Evolutionary conservation across 1,140 invertebrate species (phyloP), one percentile per base, ranked within the genome.

Genomic region (Diorhabda sublineata): DNA sequence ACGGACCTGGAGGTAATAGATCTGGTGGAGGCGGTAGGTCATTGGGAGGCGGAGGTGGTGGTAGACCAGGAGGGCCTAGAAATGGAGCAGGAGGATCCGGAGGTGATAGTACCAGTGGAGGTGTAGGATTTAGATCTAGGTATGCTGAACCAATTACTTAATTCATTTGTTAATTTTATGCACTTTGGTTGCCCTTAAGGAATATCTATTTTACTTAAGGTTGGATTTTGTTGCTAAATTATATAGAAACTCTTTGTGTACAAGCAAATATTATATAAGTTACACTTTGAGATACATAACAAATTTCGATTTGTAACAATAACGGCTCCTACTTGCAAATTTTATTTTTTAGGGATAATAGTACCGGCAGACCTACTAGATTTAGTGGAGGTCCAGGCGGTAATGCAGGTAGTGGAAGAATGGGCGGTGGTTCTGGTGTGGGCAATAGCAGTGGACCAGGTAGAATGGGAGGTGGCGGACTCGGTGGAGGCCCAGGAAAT

Each of bases 61-160:
- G 66, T 43, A 58, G 74, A 5, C 69, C 71, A 58, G 68, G 72
- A 60, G 68, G 66, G 41, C 57, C 72, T 9, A 67, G 73, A 62
- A 66, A 73, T 60, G 71, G 73, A 59, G 71, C 71, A 69, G 74
- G 76, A 7, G 58, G 75, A 58, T 71, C 43, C 43, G 45, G 61
- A 11, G 65, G 65, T 42, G 63, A 63, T 8, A 44, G 45, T n/a
- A 43, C 61, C 26, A 52, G 67, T 26, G 9, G 67, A 3, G 45
- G 62, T 11, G 58, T 62, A 9, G 68, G 67, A 56, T 60, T 47
- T 26, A 45, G 62, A 9, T 26, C n/a, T n/a, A 59, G 64, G 66
- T 52, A 52, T 4, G 47, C n/a, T 26, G 26, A 26, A 26, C 26
- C 26, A 26, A 26, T 26, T 26, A 26, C 26, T 26, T 26, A 1